A percentile compares a stretch with the other conserved stretches of the same genome.
Evolutionary conservation across 2,797 vertebrate species (phyloP).

Genomic region (Paguma larvata): DNA sequence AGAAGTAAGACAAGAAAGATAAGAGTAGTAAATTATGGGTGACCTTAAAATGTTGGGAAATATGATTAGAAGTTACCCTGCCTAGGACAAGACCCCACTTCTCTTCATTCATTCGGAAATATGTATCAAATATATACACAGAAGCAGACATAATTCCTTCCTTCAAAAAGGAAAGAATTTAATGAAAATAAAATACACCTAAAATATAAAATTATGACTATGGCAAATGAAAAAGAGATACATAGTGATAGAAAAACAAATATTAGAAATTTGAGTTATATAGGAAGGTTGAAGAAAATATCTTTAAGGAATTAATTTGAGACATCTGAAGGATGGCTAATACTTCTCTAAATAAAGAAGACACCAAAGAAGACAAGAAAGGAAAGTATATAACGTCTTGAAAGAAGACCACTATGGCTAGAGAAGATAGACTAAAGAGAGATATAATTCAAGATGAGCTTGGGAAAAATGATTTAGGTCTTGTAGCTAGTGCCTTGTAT

Average conservation of each 20-base stretch:
- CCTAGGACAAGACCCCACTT: background rate
- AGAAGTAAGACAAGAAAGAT: background rate
- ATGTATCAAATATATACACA: background rate
- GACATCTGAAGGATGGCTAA: background rate
- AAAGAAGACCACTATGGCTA: background rate
- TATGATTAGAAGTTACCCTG: background rate
- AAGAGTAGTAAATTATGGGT: background rate
- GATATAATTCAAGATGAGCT: background rate
- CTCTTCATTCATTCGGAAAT: slow-evolving; percentile 1
- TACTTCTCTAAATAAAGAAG: background rate
- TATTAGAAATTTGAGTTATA: background rate
- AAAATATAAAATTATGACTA: slow-evolving; percentile 28
- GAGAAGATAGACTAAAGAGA: background rate
- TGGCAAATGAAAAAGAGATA: background rate
- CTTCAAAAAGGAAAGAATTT: background rate
- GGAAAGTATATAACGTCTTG: background rate
- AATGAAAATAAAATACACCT: background rate
- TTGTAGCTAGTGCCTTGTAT: background rate
- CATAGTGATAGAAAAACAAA: background rate
- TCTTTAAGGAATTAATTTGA: background rate
- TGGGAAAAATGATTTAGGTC: too few relatives aligned
- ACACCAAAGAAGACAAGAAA: background rate
- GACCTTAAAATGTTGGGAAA: background rate
- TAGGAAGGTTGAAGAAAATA: background rate
- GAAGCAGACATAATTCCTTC: background rate